Evolutionary conservation across 2,888 invertebrate genomes (phyloP), one percentile per base, ranked within the genome.

Genomic region (Electrophaes corylata): DNA sequence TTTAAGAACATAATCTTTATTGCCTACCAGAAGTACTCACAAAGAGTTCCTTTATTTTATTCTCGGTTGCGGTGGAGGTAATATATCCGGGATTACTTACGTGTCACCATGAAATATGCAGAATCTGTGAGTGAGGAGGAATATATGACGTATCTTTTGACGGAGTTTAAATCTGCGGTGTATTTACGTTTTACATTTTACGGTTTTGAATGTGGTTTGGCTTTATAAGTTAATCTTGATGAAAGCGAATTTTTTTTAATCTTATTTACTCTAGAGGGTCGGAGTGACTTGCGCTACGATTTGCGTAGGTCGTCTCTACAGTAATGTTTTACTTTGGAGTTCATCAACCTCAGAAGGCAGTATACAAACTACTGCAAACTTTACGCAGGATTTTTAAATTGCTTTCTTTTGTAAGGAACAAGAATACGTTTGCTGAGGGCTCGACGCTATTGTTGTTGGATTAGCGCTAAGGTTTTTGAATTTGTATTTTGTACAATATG

Each of bases 1-100:
- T 81, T 82, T 81, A 81, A 79, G 80, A 78, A 81, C 83, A 83
- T 84, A 84, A 85, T 84, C 84, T 84, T 84, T 85, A 84, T 84
- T 81, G 76, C 78, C 71, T 67, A 72, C 72, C 65, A 69, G 69
- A 60, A 76, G 73, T 75, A 73, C 77, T 79, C 73, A 71, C 72
- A 68, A 69, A 72, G 75, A 77, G 72, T 79, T 80, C 73, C 81
- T 78, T 80, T 81, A 79, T 81, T 81, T 82, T 78, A 82, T 76
- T 76, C 73, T 69, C 65, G 64, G 71, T 67, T 72, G 71, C 64
- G 72, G 77, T 62, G 60, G 63, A 67, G 66, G 73, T 76, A 75
- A 79, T 79, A 78, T 78, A 76, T 75, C 72, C 73, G 65, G 75
- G 75, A 73, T 73, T 73, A 74, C 72, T 54, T 54, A 54, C 54